Evolutionary conservation across 2,113 vertebrate species (phyloP).

Genomic region (Cyprichromis sp.): DNA sequence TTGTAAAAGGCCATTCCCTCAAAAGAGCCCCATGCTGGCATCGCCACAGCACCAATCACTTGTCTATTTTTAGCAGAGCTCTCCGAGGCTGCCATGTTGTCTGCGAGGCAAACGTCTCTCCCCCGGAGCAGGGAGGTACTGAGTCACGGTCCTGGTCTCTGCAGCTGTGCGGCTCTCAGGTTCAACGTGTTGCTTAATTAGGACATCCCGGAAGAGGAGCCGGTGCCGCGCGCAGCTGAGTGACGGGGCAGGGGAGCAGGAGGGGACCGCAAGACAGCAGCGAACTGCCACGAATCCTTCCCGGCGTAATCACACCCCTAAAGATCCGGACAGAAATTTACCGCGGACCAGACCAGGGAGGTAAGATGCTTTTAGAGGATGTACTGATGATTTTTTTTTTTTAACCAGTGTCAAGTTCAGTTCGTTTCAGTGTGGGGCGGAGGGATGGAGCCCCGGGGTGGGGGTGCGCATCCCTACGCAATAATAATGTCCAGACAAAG

Average conservation of each 20-base stretch:
- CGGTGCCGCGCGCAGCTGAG: constrained; percentile 66
- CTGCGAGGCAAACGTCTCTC: background rate
- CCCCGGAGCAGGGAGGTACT: background rate
- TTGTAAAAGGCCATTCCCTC: background rate
- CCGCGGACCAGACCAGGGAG: background rate
- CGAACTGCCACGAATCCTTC: background rate
- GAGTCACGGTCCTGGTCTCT: constrained; percentile 25
- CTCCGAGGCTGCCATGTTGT: constrained; percentile 17
- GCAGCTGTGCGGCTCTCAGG: constrained; percentile 40
- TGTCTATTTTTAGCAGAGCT: constrained; percentile 46
- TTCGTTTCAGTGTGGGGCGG: background rate
- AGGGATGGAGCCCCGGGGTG: background rate
- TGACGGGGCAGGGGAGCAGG: constrained; percentile 54
- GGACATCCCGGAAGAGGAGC: constrained; percentile 84
- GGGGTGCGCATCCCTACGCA: background rate
- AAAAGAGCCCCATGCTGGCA: background rate
- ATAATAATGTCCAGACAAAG: background rate
- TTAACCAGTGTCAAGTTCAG: background rate
- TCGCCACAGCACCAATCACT: background rate
- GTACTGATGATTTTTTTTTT: background rate
- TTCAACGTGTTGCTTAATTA: constrained; percentile 79
- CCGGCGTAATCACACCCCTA: background rate
- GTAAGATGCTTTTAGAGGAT: constrained; percentile 8
- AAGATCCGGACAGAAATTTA: background rate
- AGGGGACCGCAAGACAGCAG: constrained; percentile 24